These are phyloP conservation scores for Anas flavirostris DNA, from an alignment of 2,797 vertebrate genomes.

Conservation along the genomic window DNA sequence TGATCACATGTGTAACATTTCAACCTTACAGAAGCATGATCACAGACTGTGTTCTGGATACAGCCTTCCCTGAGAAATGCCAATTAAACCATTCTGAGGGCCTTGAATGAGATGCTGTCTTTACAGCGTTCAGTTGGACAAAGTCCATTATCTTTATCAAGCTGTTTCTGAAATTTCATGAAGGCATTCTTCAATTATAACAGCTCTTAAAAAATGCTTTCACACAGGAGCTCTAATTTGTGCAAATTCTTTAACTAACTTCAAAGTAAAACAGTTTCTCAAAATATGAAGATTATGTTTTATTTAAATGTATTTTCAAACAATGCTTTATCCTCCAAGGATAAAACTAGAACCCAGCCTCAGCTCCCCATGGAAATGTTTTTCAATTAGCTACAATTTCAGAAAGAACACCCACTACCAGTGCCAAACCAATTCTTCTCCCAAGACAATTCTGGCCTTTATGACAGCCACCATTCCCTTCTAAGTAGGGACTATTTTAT, in stretches of 20 bases:
- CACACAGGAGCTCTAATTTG: neutral
- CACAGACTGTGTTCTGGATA: neutral
- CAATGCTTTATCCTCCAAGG: slow-evolving; percentile 27
- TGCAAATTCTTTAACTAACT: neutral
- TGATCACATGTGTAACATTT: neutral
- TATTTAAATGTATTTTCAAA: slow-evolving; percentile 20
- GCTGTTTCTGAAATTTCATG: neutral
- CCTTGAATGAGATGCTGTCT: neutral
- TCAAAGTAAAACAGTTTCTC: slow-evolving; percentile 19
- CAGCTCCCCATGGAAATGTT: slow-evolving; percentile 5
- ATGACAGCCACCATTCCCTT: neutral
- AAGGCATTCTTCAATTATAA: neutral
- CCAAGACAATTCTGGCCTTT: slow-evolving; percentile 23
- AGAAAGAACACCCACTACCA: neutral
- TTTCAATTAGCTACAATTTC: slow-evolving; percentile 7
- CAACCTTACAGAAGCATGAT: neutral
- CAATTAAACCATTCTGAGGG: neutral
- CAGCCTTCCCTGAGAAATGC: neutral
- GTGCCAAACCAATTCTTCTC: slow-evolving; percentile 41
- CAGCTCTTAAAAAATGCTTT: neutral
- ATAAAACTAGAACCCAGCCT: neutral
- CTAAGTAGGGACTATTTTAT: neutral
- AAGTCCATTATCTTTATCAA: neutral
- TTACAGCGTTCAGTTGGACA: neutral
- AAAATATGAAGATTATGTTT: slow-evolving; percentile 9